Percentiles rank a stretch among this genome's conserved stretches.
Conservation (phyloP, 2,888 invertebrate genomes). For the Gasteruption jaculator region DNA sequence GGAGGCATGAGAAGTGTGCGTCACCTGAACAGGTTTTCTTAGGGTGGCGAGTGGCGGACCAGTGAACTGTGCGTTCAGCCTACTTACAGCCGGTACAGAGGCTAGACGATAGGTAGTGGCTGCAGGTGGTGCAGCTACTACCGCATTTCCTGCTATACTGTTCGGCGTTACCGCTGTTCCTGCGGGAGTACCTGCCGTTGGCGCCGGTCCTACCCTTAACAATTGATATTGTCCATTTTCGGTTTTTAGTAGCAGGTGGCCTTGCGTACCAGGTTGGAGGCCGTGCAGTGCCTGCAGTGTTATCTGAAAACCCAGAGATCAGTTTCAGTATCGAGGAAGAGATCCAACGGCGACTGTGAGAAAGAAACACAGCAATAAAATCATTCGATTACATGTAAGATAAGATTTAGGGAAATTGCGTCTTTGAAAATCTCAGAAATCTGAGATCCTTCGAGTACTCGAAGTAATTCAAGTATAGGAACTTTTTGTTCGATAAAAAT, state of each 20-base stretch:
- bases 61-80: slow-evolving; percentile 59
- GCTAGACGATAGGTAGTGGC: slow-evolving; percentile 75
- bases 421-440: too few species aligned
- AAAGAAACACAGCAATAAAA: too few species aligned
- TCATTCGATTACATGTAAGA: too few species aligned
- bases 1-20: slow-evolving; percentile 46
- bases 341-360: too few species aligned
- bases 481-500: too few species aligned
- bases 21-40: slow-evolving; percentile 56
- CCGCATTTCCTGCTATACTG: slow-evolving; percentile 46
- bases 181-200: slow-evolving; percentile 55
- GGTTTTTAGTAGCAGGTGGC: slow-evolving; percentile 89
- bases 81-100: slow-evolving; percentile 83
- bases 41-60: slow-evolving; percentile 59
- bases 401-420: too few species aligned
- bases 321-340: too few species aligned
- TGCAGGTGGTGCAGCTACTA: slow-evolving; percentile 41
- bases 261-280: slow-evolving; percentile 77
- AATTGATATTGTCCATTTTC: slow-evolving; percentile 95
- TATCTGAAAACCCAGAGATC: slow-evolving; percentile 62
- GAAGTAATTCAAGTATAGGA: too few species aligned
- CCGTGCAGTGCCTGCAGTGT: slow-evolving; percentile 84
- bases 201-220: slow-evolving; percentile 81
- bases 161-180: slow-evolving; percentile 50
- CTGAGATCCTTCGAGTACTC: too few species aligned